Percentiles rank a stretch among this genome's conserved stretches.
phyloP scores from a whole-genome alignment of 2,888 invertebrate species.

The Hydrotaea diabolus region DNA sequence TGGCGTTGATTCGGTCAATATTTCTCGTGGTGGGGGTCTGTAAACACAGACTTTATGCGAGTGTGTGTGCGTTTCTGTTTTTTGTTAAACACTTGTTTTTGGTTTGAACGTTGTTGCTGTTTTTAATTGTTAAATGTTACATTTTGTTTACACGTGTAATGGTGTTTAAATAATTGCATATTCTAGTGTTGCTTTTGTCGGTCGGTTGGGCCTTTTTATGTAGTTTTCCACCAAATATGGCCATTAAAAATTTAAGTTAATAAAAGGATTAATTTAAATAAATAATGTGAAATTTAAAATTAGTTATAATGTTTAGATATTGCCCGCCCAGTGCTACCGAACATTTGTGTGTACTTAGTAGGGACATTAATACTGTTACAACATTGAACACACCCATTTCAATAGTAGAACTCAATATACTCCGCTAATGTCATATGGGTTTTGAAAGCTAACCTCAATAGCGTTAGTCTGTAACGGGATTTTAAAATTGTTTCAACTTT shows the following conservation, averaged over 20 bases:
- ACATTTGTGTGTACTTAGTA: no score
- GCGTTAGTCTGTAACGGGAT: no score
- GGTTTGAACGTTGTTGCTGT: slow-evolving; percentile 19
- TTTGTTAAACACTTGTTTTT: slow-evolving; percentile 15
- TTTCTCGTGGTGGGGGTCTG: neutral
- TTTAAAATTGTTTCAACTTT: no score
- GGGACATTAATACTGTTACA: no score
- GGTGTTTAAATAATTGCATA: slow-evolving; percentile 37
- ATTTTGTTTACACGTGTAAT: slow-evolving; percentile 37
- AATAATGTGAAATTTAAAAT: neutral
- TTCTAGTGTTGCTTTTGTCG: slow-evolving; percentile 13
- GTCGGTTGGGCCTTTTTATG: neutral
- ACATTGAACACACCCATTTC: no score
- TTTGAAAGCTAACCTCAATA: no score
- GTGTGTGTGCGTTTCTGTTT: neutral
- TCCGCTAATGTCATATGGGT: no score
- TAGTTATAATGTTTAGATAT: neutral
- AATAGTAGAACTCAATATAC: no score
- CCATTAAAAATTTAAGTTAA: slow-evolving; percentile 35
- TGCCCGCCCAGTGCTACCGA: no score
- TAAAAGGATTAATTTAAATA: slow-evolving; percentile 25
- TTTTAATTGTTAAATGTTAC: slow-evolving; percentile 20
- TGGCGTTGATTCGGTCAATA: neutral
- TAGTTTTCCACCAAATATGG: neutral
- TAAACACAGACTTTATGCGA: slow-evolving; percentile 13